These are phyloP conservation scores for Malurus alboscapulatus DNA, from an alignment of 2,113 vertebrate species.

Conservation along the genomic window DNA sequence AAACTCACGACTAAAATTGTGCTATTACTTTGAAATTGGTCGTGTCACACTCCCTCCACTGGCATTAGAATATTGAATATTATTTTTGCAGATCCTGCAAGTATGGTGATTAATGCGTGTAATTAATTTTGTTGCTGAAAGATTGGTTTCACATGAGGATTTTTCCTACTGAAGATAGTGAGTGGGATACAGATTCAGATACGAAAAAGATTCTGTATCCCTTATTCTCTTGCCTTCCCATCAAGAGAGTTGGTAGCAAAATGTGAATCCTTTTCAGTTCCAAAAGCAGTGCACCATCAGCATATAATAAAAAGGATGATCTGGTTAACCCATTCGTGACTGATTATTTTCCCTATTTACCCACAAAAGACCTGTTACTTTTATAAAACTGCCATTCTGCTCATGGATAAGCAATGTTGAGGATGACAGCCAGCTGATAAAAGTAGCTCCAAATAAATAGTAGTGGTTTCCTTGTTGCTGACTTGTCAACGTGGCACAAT, in stretches of 20 bases:
- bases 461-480: not conserved
- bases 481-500: not conserved
- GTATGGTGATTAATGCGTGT: not conserved
- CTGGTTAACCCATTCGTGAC: conserved; percentile 25
- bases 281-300: not conserved
- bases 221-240: not conserved
- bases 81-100: not conserved
- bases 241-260: not conserved
- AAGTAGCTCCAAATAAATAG: not conserved
- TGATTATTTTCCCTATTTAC: conserved; percentile 1
- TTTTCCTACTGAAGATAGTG: not conserved
- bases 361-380: not conserved
- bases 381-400: not conserved
- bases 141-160: not conserved
- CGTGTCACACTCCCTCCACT: not conserved
- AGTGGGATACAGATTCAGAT: not conserved
- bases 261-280: not conserved
- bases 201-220: not conserved
- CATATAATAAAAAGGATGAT: not conserved
- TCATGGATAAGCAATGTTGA: not conserved
- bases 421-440: not conserved
- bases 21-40: not conserved
- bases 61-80: not conserved
- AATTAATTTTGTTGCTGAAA: not conserved
- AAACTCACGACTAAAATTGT: not conserved